These are phyloP conservation scores for Vulpes lagopus DNA, from an alignment of 2,113 vertebrate species.

Conservation along the genomic window DNA sequence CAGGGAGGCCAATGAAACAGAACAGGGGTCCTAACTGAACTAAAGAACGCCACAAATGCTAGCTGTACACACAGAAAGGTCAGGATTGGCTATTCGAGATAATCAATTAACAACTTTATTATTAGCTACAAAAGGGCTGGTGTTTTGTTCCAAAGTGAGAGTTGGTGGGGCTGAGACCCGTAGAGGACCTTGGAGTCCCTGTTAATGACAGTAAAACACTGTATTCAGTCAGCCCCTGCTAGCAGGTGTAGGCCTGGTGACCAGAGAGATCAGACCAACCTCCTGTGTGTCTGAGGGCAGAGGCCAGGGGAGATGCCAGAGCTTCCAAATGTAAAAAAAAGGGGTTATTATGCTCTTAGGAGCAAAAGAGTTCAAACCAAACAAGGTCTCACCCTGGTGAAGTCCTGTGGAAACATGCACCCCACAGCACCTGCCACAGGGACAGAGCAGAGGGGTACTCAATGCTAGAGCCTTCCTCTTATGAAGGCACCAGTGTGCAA, in stretches of 20 bases:
- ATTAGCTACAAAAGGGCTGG: conserved; percentile 57
- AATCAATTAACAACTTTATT: conserved; percentile 48
- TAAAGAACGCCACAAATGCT: background rate
- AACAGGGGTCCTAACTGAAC: background rate
- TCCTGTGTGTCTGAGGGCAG: background rate
- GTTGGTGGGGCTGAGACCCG: background rate
- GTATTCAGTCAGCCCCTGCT: background rate
- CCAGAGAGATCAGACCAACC: background rate
- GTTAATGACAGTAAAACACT: background rate
- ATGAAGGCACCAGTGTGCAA: background rate
- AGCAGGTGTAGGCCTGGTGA: background rate
- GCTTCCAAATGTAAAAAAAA: background rate
- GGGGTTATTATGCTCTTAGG: background rate
- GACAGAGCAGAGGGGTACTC: background rate
- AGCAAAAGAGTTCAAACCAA: background rate
- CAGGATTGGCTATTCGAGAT: background rate
- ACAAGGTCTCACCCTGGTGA: background rate
- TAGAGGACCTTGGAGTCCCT: background rate
- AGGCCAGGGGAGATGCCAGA: background rate
- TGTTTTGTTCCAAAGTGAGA: conserved; percentile 15
- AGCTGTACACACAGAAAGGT: background rate
- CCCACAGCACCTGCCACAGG: background rate
- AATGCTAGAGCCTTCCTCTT: background rate
- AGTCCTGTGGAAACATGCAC: background rate
- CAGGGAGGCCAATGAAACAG: background rate